Percentiles rank a stretch among this genome's conserved stretches.
Evolutionary conservation across 2,113 vertebrate species (phyloP).

Genomic region (Chaetura pelagica): DNA sequence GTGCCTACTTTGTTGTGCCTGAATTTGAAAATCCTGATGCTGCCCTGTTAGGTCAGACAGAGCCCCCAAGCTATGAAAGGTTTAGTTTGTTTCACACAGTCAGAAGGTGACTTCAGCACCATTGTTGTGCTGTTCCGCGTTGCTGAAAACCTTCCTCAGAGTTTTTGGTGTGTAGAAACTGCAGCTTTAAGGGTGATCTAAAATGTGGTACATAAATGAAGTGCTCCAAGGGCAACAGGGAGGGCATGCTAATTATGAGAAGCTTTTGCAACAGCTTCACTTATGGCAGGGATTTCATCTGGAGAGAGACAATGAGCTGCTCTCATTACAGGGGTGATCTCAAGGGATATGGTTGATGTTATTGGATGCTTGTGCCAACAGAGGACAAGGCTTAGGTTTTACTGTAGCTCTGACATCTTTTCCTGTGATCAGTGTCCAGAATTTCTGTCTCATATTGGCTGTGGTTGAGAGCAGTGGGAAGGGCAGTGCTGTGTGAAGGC

Average conservation of each 20-base stretch:
- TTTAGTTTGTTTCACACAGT: background rate
- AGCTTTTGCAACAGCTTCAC: background rate
- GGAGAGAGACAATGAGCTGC: background rate
- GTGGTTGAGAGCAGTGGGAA: background rate
- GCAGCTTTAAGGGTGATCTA: background rate
- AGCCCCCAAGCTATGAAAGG: background rate
- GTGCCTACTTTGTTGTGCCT: background rate
- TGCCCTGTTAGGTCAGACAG: background rate
- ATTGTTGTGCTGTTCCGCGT: fast-evolving
- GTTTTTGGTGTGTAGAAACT: background rate
- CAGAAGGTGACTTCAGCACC: background rate
- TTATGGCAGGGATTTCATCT: background rate
- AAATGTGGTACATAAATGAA: background rate
- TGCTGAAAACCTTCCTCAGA: background rate
- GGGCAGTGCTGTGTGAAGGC: background rate
- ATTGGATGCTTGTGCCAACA: background rate
- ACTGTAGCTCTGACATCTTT: background rate
- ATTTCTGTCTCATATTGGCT: fast-evolving
- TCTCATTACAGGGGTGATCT: background rate
- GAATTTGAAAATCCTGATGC: background rate
- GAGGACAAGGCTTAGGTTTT: background rate
- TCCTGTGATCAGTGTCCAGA: background rate
- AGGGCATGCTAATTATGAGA: background rate
- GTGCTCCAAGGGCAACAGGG: background rate
- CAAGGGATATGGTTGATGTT: background rate